Percentiles rank a stretch among this genome's conserved stretches.
Conservation (phyloP, 2,888 invertebrate genomes). For the Coleophora deauratella region DNA sequence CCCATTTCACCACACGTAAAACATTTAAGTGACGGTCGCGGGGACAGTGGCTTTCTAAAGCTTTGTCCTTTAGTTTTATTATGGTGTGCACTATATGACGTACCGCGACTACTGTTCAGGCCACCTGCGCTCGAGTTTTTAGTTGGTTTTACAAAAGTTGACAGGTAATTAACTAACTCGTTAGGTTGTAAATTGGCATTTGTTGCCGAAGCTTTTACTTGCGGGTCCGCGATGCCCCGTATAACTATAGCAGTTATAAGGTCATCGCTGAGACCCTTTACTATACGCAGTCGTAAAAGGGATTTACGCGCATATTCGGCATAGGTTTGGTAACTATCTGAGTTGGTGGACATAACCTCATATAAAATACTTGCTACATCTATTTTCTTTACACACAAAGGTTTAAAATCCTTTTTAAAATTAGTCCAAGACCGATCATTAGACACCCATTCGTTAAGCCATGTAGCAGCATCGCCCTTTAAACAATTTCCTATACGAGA, state of each 20-base stretch:
- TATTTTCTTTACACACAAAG: conserved; percentile 5
- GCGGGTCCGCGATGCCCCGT: too few species aligned
- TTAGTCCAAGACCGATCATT: conserved; percentile 7
- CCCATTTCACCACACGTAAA: background rate
- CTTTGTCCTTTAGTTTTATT: too few species aligned
- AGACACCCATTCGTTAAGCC: conserved; percentile 7
- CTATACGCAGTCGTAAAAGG: conserved; percentile 11
- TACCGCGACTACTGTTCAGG: too few species aligned
- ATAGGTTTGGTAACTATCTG: conserved; percentile 13
- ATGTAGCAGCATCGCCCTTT: conserved; percentile 9
- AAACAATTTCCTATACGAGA: conserved; percentile 6
- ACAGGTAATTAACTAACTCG: conserved; percentile 9
- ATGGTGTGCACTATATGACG: too few species aligned
- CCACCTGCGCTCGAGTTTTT: too few species aligned
- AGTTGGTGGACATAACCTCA: too few species aligned
- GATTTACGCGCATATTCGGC: conserved; percentile 15
- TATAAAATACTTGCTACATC: background rate
- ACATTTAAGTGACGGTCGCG: too few species aligned
- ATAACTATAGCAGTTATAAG: conserved; percentile 11
- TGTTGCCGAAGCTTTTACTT: conserved; percentile 1
- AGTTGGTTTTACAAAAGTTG: conserved; percentile 8
- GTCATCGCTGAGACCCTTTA: conserved; percentile 11
- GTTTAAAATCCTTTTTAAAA: conserved; percentile 7
- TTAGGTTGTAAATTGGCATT: conserved; percentile 7
- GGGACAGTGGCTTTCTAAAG: too few species aligned